Conservation (phyloP, 2,797 vertebrate genomes). For the Enteromius argenteus region DNA sequence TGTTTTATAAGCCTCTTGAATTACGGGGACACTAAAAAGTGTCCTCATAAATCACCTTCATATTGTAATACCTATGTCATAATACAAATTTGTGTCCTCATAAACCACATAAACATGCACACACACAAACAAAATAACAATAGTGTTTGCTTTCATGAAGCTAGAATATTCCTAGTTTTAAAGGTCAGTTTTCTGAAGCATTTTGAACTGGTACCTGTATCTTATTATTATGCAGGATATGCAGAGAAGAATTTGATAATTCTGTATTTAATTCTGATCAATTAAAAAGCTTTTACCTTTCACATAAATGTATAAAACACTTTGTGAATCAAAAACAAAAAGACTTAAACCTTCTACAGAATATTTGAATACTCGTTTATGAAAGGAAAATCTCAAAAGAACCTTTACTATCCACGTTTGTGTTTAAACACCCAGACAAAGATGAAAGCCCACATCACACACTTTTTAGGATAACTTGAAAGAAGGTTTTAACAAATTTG, state of each 20-base stretch:
- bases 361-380: constrained; percentile 65
- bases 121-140: no score
- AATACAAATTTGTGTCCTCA: no score
- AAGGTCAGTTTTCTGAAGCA: constrained; percentile 46
- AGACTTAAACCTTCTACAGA: constrained; percentile 61
- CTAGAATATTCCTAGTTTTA: constrained; percentile 21
- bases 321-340: constrained; percentile 71
- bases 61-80: no score
- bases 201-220: constrained; percentile 55
- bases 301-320: constrained; percentile 62
- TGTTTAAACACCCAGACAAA: constrained; percentile 70
- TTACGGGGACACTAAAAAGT: no score
- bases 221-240: background rate
- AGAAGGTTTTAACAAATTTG: constrained; percentile 70
- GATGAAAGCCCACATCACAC: constrained; percentile 73
- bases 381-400: constrained; percentile 67
- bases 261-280: constrained; percentile 1
- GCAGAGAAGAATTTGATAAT: background rate
- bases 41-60: no score
- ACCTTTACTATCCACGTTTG: constrained; percentile 67
- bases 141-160: background rate
- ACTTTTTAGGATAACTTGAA: constrained; percentile 73
- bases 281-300: constrained; percentile 42
- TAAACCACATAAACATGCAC: no score
- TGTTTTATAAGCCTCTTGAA: no score